Evolutionary conservation across 2,888 invertebrate species (phyloP).

Genomic region (Campopleginae sp.): DNA sequence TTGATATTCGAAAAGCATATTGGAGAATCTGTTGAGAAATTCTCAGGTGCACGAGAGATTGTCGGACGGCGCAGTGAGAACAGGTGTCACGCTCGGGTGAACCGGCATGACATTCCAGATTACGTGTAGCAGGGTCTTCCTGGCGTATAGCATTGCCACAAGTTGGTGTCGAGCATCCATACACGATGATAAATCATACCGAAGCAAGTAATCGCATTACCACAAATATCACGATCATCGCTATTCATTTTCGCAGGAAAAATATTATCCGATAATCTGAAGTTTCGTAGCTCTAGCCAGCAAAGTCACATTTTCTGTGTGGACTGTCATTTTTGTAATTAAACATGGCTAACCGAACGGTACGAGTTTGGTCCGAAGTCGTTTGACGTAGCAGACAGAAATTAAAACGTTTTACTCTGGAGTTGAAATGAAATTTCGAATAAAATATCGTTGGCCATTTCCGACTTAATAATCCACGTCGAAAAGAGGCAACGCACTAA

Average conservation of each 20-base stretch:
- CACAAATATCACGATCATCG: constrained; percentile 6
- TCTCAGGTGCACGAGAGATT: constrained; percentile 74
- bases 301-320: background rate
- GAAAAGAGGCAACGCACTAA: background rate
- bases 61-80: constrained; percentile 63
- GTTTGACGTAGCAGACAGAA: background rate
- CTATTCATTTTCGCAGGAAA: background rate
- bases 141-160: constrained; percentile 74
- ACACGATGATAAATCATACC: constrained; percentile 25
- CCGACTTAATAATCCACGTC: background rate
- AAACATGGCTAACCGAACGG: background rate
- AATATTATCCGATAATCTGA: background rate
- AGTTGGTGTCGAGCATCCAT: constrained; percentile 67
- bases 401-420: background rate
- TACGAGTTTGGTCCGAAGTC: background rate
- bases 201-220: constrained; percentile 21
- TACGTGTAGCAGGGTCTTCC: constrained; percentile 75
- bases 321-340: background rate
- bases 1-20: constrained; percentile 28
- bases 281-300: background rate
- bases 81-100: constrained; percentile 79
- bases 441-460: background rate
- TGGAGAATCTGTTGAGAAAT: constrained; percentile 70
- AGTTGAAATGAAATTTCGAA: background rate
- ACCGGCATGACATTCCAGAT: constrained; percentile 79